Evolutionary conservation across 2,797 vertebrate species (phyloP).

Genomic region (Molossus alvarezi): DNA sequence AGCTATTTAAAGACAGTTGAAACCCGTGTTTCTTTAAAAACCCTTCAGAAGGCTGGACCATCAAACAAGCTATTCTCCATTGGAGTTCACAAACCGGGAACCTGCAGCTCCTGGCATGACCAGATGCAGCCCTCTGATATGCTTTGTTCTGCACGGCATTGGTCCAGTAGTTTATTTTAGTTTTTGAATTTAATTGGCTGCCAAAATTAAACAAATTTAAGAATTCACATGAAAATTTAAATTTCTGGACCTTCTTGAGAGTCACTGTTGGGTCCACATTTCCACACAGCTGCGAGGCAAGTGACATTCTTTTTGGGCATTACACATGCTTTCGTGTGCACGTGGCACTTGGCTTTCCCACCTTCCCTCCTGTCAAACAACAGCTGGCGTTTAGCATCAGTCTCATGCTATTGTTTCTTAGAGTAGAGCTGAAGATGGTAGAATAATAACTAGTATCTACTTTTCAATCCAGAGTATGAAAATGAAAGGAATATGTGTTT

Average conservation of each 20-base stretch:
- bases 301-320: neutral
- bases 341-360: accelerated
- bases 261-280: neutral
- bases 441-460: neutral
- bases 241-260: neutral
- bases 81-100: neutral
- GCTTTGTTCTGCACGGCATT: neutral
- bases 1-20: constrained; percentile 3
- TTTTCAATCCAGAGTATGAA: neutral
- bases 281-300: neutral
- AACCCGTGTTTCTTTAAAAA: constrained; percentile 44
- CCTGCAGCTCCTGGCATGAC: neutral
- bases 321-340: neutral
- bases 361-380: neutral
- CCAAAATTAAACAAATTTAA: neutral
- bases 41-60: neutral
- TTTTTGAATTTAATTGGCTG: neutral
- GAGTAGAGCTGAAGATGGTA: neutral
- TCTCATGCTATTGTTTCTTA: neutral
- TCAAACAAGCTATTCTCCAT: neutral
- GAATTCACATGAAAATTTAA: neutral
- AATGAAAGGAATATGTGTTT: neutral
- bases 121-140: neutral
- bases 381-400: neutral
- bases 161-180: neutral